These are phyloP conservation scores for Chaenodraco wilsoni DNA, from an alignment of 2,797 vertebrate genomes.

Conservation along the genomic window DNA sequence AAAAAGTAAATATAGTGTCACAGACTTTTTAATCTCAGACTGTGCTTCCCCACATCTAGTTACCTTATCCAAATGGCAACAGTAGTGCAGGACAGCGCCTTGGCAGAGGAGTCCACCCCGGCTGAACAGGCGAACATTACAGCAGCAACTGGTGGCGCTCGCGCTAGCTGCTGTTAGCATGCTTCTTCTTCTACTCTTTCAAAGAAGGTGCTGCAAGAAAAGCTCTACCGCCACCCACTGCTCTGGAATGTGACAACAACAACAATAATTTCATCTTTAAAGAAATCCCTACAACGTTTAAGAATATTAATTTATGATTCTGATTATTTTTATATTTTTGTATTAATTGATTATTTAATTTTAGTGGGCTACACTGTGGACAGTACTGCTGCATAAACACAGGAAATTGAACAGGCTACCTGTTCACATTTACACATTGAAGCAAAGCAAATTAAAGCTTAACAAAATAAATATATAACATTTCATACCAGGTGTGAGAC, in stretches of 20 bases:
- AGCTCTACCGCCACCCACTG: conserved; percentile 33
- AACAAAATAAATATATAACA: no score
- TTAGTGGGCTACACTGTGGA: not conserved
- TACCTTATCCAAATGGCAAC: conserved; percentile 57
- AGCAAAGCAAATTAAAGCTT: no score
- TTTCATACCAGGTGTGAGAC: no score
- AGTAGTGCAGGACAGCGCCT: conserved; percentile 15
- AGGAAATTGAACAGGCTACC: not conserved
- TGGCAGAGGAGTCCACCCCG: not conserved
- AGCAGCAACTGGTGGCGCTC: not conserved
- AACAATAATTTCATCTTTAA: not conserved
- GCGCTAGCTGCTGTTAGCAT: conserved; percentile 11
- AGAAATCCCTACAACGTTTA: no score
- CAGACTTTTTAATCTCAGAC: not conserved
- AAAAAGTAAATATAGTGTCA: not conserved
- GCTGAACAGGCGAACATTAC: conserved; percentile 9
- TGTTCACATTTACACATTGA: not conserved
- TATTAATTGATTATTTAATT: not conserved
- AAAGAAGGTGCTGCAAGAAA: no score
- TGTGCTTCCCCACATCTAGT: not conserved
- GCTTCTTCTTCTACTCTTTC: conserved; percentile 25
- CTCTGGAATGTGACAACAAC: not conserved
- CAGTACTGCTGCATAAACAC: no score
- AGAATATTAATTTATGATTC: not conserved
- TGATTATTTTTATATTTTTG: not conserved